A percentile compares a stretch with the other conserved stretches of the same genome.
These are phyloP conservation scores for Ornithoptera priamus DNA, from an alignment of 2,888 invertebrate species.

Conservation along the genomic window DNA sequence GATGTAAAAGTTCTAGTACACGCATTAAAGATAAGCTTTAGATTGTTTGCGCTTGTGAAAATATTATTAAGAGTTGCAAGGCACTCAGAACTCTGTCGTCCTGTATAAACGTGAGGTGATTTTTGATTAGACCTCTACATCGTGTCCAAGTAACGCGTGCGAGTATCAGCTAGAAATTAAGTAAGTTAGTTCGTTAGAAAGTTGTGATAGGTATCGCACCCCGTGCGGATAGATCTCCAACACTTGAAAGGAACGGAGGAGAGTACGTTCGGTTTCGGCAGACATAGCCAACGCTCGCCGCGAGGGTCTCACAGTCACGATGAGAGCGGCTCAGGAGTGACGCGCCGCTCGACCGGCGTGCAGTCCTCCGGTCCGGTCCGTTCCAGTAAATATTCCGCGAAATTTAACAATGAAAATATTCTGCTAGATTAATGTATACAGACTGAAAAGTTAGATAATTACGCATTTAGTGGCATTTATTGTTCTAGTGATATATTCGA, in stretches of 20 bases:
- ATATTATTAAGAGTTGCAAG: constrained; percentile 22
- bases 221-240: constrained; percentile 3
- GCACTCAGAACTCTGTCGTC: constrained; percentile 21
- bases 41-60: constrained; percentile 8
- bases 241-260: constrained; percentile 1
- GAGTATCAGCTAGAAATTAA: constrained; percentile 24
- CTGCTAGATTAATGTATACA: no score
- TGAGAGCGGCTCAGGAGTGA: constrained; percentile 50
- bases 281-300: constrained; percentile 2
- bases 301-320: constrained; percentile 47
- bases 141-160: constrained; percentile 6
- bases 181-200: constrained; percentile 30
- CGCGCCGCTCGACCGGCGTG: constrained; percentile 47
- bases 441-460: background rate
- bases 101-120: constrained; percentile 22
- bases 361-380: constrained; percentile 36
- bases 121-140: constrained; percentile 19
- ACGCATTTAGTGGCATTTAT: constrained; percentile 1
- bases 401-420: constrained; percentile 30
- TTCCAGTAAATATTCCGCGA: constrained; percentile 48
- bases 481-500: constrained; percentile 12
- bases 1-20: no score
- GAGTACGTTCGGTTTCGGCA: constrained; percentile 12
- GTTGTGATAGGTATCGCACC: constrained; percentile 24
- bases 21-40: background rate